Conservation (phyloP, 35 echinoderm and acorn worm species). For the Lytechinus pictus region DNA sequence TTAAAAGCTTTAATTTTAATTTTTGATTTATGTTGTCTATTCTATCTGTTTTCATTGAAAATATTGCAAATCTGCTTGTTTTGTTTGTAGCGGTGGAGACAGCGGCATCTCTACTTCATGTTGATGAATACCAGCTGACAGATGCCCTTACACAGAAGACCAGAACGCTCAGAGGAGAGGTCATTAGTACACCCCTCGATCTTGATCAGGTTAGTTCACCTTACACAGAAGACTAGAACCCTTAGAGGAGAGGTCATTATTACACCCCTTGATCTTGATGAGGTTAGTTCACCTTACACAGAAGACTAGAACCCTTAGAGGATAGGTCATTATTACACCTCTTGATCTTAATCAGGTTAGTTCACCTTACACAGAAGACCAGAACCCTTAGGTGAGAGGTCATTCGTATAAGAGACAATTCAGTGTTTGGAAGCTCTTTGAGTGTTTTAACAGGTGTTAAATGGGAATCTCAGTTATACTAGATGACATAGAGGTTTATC, state of each 20-base stretch:
- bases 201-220: conserved; percentile 76
- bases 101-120: conserved; percentile 75
- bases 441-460: no score
- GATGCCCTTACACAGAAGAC: conserved; percentile 93
- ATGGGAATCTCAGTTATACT: no score
- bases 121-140: conserved; percentile 93
- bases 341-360: conserved; percentile 67
- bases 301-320: conserved; percentile 71
- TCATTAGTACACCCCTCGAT: conserved; percentile 89
- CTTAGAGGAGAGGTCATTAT: conserved; percentile 82
- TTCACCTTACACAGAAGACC: conserved; percentile 51
- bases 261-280: conserved; percentile 83
- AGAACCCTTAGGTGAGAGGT: conserved; percentile 75
- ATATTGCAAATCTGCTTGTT: no score
- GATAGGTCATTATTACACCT: conserved; percentile 81
- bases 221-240: conserved; percentile 77
- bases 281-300: conserved; percentile 64
- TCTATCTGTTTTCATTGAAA: no score
- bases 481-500: no score
- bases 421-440: no score
- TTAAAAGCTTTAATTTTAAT: no score
- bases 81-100: conserved; percentile 62
- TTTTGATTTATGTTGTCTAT: no score
- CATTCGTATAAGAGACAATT: conserved; percentile 38
- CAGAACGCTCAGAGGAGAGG: conserved; percentile 79